phyloP scores from a whole-genome alignment of 2,113 vertebrate genomes.

The Rhynchomys soricoides region DNA sequence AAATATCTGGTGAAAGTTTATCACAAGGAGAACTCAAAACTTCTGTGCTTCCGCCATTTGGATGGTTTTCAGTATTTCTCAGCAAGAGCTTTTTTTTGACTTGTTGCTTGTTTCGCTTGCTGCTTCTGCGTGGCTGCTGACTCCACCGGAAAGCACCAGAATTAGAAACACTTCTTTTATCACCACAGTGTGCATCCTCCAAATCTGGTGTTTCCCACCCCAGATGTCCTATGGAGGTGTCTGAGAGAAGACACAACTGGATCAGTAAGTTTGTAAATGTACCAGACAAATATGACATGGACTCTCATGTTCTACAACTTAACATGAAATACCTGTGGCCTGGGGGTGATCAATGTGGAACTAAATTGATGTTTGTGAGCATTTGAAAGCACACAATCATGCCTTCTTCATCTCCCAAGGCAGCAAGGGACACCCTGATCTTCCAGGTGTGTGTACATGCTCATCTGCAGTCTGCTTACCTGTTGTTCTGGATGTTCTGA shows the following conservation, averaged over 20 bases:
- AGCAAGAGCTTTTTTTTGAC: neutral
- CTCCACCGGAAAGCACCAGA: neutral
- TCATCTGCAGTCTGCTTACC: neutral
- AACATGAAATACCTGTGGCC: neutral
- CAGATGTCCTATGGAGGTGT: neutral
- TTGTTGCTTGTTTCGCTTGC: neutral
- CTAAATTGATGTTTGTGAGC: neutral
- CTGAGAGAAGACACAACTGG: neutral
- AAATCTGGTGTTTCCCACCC: neutral
- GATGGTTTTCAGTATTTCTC: neutral
- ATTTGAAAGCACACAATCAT: neutral
- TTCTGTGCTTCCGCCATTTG: neutral
- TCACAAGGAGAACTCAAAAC: neutral
- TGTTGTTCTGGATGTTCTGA: neutral
- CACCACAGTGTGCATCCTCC: neutral
- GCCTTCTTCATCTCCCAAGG: neutral
- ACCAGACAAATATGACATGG: neutral
- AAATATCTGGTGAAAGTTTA: neutral
- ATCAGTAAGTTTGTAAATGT: too few species aligned
- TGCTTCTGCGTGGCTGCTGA: neutral
- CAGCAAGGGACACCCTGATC: neutral
- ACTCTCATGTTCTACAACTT: neutral
- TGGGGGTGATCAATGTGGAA: neutral
- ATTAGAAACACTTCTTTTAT: neutral
- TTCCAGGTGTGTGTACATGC: accelerated